Evolutionary conservation across 1,140 invertebrate genomes (phyloP).

Genomic region (Drosophila rhopaloa): DNA sequence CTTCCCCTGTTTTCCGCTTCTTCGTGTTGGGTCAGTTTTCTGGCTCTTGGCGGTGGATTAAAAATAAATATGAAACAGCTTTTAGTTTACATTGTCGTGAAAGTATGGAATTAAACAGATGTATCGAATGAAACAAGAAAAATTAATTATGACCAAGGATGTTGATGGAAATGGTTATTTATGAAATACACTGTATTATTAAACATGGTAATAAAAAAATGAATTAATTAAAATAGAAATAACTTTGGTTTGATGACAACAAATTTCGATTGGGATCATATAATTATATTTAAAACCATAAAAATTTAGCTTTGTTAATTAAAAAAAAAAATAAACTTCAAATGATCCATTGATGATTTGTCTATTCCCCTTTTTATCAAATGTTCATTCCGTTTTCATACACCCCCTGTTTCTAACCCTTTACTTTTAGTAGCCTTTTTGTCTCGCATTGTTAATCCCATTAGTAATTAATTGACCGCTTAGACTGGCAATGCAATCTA

Average conservation of each 20-base stretch:
- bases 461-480: constrained; percentile 53
- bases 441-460: constrained; percentile 17
- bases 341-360: neutral
- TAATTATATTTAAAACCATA: too few relatives aligned
- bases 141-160: neutral
- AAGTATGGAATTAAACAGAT: neutral
- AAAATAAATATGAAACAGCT: neutral
- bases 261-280: too few relatives aligned
- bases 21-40: constrained; percentile 14
- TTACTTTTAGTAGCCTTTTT: constrained; percentile 1
- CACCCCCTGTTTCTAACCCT: too few relatives aligned
- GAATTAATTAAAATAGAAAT: too few relatives aligned
- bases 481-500: constrained; percentile 31
- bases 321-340: neutral
- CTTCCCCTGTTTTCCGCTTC: neutral
- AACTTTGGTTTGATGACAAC: too few relatives aligned
- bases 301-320: too few relatives aligned
- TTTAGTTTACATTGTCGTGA: neutral
- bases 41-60: constrained; percentile 14
- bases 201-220: too few relatives aligned
- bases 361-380: too few relatives aligned
- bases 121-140: neutral
- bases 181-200: too few relatives aligned
- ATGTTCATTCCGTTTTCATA: neutral
- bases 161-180: too few relatives aligned